phyloP scores from a whole-genome alignment of 37 sponge, comb jelly and placozoan species.

The Axinella damicornis region DNA sequence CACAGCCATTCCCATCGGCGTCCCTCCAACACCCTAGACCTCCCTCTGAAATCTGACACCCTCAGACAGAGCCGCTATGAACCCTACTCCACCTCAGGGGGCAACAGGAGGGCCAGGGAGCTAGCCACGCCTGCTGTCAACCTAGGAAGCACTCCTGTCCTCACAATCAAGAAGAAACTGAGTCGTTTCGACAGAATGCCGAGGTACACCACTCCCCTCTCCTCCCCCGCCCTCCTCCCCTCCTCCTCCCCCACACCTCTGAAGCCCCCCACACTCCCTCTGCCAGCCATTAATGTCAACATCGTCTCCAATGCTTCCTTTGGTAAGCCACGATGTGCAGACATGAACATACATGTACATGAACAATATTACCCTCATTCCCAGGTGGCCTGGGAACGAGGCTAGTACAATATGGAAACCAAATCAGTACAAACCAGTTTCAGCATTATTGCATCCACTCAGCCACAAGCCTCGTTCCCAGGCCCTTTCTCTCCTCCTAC shows the following conservation, averaged over 20 bases:
- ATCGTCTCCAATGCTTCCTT: background rate
- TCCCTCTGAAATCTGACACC: slow-evolving; percentile 16
- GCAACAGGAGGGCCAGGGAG: slow-evolving; percentile 28
- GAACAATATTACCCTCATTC: too few relatives aligned
- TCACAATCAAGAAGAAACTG: slow-evolving; percentile 34
- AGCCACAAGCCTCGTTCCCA: too few relatives aligned
- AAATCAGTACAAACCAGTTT: too few relatives aligned
- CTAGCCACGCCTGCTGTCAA: slow-evolving; percentile 50
- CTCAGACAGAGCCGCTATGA: slow-evolving; percentile 35
- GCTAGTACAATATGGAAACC: too few relatives aligned
- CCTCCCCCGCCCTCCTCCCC: slow-evolving; percentile 60
- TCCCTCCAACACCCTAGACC: slow-evolving; percentile 38
- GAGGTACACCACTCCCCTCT: slow-evolving; percentile 73
- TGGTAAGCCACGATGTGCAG: background rate
- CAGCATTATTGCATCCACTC: too few relatives aligned
- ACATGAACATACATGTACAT: too few relatives aligned
- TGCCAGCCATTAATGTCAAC: slow-evolving; percentile 11
- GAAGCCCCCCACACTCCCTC: background rate
- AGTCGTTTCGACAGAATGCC: slow-evolving; percentile 43
- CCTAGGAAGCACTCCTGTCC: slow-evolving; percentile 33
- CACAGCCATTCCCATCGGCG: slow-evolving; percentile 20
- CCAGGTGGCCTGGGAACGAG: too few relatives aligned
- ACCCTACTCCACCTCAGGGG: slow-evolving; percentile 14
- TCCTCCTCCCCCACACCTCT: slow-evolving; percentile 52
- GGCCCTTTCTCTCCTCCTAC: too few relatives aligned